Percentiles rank a stretch among this genome's conserved stretches.
phyloP scores from a whole-genome alignment of 2,888 invertebrate genomes.

The Cephonodes hylas region DNA sequence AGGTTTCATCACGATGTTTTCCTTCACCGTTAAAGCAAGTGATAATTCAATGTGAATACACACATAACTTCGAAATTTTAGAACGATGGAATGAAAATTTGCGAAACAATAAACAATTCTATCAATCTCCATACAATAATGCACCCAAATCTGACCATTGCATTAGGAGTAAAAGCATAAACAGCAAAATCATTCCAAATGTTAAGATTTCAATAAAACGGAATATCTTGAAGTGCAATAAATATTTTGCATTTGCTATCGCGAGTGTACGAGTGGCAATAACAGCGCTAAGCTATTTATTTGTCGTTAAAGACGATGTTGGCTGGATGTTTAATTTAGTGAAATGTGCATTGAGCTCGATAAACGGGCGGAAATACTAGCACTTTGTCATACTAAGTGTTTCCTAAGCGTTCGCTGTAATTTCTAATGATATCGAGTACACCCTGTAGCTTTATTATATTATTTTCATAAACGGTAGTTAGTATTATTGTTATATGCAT shows the following conservation, averaged over 20 bases:
- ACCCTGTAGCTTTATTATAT: neutral
- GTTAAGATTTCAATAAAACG: too few relatives aligned
- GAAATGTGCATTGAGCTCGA: slow-evolving; percentile 2
- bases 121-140: too few relatives aligned
- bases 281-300: neutral
- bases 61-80: too few relatives aligned
- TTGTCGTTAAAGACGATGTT: neutral
- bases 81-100: too few relatives aligned
- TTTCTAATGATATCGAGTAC: neutral
- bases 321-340: neutral
- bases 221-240: neutral
- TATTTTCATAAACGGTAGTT: neutral
- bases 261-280: neutral
- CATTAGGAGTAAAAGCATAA: too few relatives aligned
- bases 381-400: slow-evolving; percentile 2
- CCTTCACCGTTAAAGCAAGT: too few relatives aligned
- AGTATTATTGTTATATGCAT: too few relatives aligned
- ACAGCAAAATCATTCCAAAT: too few relatives aligned
- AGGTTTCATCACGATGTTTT: too few relatives aligned
- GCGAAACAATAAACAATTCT: too few relatives aligned
- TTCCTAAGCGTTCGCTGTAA: neutral
- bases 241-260: neutral
- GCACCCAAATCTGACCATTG: too few relatives aligned
- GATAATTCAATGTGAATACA: too few relatives aligned
- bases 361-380: slow-evolving; percentile 3